Evolutionary conservation across 2,888 invertebrate genomes (phyloP).

Genomic region (Lasius fuliginosus): DNA sequence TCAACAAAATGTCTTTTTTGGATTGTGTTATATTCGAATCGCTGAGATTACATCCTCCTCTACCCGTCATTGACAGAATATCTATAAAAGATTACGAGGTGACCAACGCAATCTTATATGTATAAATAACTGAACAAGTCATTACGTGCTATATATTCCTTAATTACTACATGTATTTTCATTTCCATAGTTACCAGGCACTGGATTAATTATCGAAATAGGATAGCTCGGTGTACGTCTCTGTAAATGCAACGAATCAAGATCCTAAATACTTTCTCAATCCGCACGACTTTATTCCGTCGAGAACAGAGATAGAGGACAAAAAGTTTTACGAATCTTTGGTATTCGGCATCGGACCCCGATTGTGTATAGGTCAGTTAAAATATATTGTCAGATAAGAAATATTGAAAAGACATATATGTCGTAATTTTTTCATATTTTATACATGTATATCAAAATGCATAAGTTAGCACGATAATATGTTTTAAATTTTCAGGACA

Average conservation of each 20-base stretch:
- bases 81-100: constrained; percentile 66
- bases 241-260: constrained; percentile 74
- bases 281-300: constrained; percentile 75
- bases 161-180: not conserved
- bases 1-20: constrained; percentile 76
- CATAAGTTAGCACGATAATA: not conserved
- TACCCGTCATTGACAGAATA: constrained; percentile 78
- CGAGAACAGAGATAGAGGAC: constrained; percentile 69
- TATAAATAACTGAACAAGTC: not conserved
- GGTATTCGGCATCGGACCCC: constrained; percentile 80
- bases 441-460: not conserved
- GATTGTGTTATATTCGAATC: constrained; percentile 76
- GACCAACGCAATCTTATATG: not conserved
- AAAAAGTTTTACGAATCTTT: constrained; percentile 68
- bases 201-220: constrained; percentile 75
- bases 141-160: not conserved
- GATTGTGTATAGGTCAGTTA: constrained; percentile 79
- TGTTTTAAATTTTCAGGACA: constrained; percentile 71
- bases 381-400: not conserved
- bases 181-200: constrained; percentile 73
- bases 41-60: constrained; percentile 78
- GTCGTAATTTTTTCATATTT: not conserved
- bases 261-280: constrained; percentile 77
- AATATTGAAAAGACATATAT: not conserved
- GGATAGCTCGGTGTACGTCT: constrained; percentile 74